These are phyloP conservation scores for Caenorhabditis sp. DNA, from an alignment of 2,888 invertebrate genomes.

Conservation along the genomic window DNA sequence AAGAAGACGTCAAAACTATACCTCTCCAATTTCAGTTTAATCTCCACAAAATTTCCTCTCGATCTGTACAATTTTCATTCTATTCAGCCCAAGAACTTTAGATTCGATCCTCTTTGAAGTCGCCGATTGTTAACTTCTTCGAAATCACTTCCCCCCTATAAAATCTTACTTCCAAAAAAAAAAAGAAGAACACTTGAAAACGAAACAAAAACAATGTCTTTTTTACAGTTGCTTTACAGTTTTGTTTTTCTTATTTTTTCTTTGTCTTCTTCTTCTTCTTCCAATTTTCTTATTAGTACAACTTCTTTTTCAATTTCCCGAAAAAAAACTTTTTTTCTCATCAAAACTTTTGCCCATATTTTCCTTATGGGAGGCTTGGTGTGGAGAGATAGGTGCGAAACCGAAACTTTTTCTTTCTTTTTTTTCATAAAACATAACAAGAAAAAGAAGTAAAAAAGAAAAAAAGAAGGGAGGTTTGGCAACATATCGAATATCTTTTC, in stretches of 20 bases:
- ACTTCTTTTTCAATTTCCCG: slow-evolving; percentile 4
- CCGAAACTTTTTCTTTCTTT: slow-evolving; percentile 13
- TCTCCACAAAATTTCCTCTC: too few relatives aligned
- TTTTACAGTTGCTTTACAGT: neutral
- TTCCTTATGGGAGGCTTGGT: slow-evolving; percentile 12
- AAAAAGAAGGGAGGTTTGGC: slow-evolving; percentile 8
- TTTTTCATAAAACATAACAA: slow-evolving; percentile 19
- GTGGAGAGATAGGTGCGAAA: slow-evolving; percentile 9
- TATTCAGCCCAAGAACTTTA: too few relatives aligned
- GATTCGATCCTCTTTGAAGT: too few relatives aligned
- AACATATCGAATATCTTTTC: slow-evolving; percentile 57
- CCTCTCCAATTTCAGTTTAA: too few relatives aligned
- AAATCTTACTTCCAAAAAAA: neutral
- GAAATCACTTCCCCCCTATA: too few relatives aligned
- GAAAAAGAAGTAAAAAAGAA: slow-evolving; percentile 11
- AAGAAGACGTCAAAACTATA: too few relatives aligned
- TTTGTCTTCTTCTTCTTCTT: too few relatives aligned
- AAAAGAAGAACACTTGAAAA: slow-evolving; percentile 9
- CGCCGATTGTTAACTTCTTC: neutral
- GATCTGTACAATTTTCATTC: too few relatives aligned
- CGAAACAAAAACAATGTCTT: slow-evolving; percentile 4
- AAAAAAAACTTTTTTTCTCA: neutral
- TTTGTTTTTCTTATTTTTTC: slow-evolving; percentile 7
- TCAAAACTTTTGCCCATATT: neutral
- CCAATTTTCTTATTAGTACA: slow-evolving; percentile 9